phyloP scores from a whole-genome alignment of 2,113 vertebrate genomes.

The Tragulus kanchil region DNA sequence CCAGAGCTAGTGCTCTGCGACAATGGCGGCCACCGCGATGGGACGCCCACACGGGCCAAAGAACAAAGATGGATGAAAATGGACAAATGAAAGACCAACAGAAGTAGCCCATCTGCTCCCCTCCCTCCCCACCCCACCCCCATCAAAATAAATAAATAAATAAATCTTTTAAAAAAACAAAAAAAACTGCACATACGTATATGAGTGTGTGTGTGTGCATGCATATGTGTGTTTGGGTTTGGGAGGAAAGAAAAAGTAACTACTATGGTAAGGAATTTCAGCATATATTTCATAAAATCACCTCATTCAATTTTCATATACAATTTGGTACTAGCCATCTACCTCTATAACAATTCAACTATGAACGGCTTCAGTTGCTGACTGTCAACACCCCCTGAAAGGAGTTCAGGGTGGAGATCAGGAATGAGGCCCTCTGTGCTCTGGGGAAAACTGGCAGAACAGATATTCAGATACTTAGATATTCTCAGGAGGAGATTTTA shows the following conservation, averaged over 20 bases:
- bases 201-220: too few species aligned
- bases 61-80: too few species aligned
- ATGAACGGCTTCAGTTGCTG: background rate
- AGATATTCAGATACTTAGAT: background rate
- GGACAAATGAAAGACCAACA: too few species aligned
- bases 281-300: background rate
- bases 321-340: background rate
- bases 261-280: background rate
- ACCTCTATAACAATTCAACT: background rate
- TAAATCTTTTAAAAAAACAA: too few species aligned
- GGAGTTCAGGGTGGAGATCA: background rate
- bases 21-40: too few species aligned
- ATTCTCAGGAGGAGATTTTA: background rate
- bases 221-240: too few species aligned
- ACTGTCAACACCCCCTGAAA: background rate
- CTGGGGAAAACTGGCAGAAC: background rate
- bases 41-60: too few species aligned
- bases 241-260: background rate
- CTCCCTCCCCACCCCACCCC: too few species aligned
- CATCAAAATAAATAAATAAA: too few species aligned
- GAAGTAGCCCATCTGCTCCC: too few species aligned
- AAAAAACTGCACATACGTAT: too few species aligned
- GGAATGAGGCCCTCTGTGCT: background rate
- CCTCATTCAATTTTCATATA: background rate
- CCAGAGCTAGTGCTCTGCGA: too few species aligned